phyloP scores from a whole-genome alignment of 2,113 vertebrate genomes.

The Peromyscus californicus region DNA sequence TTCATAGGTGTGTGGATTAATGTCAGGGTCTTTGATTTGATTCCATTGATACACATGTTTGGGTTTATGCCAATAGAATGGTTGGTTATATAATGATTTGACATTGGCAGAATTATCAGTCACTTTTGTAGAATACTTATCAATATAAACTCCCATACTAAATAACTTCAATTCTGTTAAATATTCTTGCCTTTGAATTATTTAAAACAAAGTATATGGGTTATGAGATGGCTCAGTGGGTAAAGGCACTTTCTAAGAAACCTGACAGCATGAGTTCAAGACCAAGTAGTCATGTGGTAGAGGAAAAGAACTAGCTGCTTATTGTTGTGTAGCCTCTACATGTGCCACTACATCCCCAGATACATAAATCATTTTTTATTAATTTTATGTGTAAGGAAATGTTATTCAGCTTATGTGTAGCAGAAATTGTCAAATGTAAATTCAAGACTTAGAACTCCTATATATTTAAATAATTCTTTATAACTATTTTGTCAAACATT shows the following conservation, averaged over 20 bases:
- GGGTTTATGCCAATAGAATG: too few relatives aligned
- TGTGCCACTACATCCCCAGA: not conserved
- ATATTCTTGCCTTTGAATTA: not conserved
- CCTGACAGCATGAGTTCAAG: not conserved
- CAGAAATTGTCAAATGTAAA: not conserved
- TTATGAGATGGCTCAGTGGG: not conserved
- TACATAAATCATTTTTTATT: not conserved
- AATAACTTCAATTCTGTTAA: conserved; percentile 7
- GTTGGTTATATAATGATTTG: not conserved
- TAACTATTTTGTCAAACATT: not conserved
- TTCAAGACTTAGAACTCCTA: not conserved
- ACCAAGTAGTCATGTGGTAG: not conserved
- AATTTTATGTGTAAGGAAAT: not conserved
- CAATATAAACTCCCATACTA: not conserved
- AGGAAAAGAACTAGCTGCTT: not conserved
- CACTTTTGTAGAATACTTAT: not conserved
- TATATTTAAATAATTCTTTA: not conserved
- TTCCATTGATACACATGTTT: too few relatives aligned
- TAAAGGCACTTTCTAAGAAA: not conserved
- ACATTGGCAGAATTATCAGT: not conserved
- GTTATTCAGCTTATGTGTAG: not conserved
- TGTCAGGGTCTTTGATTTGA: too few relatives aligned
- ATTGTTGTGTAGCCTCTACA: not conserved
- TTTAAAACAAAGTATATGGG: not conserved
- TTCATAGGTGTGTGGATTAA: too few relatives aligned